A percentile compares a stretch with the other conserved stretches of the same genome.
Conservation (phyloP, 2,113 vertebrate genomes). For the Pimephales promelas region DNA sequence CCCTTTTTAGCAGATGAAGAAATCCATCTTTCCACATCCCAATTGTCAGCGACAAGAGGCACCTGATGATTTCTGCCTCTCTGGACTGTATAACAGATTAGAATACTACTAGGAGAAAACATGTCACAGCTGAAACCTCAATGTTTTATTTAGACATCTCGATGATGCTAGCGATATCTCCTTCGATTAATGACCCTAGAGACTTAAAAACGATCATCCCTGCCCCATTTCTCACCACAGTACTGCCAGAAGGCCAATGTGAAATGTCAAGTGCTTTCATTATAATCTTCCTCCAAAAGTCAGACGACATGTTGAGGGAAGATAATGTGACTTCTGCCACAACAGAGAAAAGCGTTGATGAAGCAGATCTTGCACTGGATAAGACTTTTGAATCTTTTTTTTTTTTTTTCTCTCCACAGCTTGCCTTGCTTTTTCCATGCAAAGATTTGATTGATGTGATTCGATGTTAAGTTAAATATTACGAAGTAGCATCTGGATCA, state of each 20-base stretch:
- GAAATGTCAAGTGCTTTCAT: slow-evolving; percentile 52
- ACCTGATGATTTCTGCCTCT: slow-evolving; percentile 12
- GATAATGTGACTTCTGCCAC: slow-evolving; percentile 33
- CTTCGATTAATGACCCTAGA: slow-evolving; percentile 19
- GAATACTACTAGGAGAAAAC: slow-evolving; percentile 14
- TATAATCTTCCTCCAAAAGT: slow-evolving; percentile 40
- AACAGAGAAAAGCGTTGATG: slow-evolving; percentile 42
- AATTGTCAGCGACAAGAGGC: slow-evolving; percentile 52
- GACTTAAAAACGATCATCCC: slow-evolving; percentile 1
- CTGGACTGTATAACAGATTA: slow-evolving; percentile 8
- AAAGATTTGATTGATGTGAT: neutral
- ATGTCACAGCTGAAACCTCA: slow-evolving; percentile 3
- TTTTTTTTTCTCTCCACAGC: neutral
- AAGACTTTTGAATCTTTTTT: neutral
- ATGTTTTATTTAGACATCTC: slow-evolving; percentile 36
- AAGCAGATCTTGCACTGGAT: slow-evolving; percentile 37
- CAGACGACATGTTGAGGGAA: slow-evolving; percentile 44
- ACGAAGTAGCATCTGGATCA: neutral
- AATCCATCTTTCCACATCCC: slow-evolving; percentile 72
- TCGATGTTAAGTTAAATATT: neutral
- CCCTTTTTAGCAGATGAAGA: slow-evolving; percentile 67
- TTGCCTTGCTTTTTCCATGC: neutral
- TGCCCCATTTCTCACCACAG: slow-evolving; percentile 28
- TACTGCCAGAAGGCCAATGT: slow-evolving; percentile 31
- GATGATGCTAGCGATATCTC: neutral